A percentile compares a stretch with the other conserved stretches of the same genome.
phyloP scores from a whole-genome alignment of 2,113 vertebrate species.

The Chelonoidis abingdonii region DNA sequence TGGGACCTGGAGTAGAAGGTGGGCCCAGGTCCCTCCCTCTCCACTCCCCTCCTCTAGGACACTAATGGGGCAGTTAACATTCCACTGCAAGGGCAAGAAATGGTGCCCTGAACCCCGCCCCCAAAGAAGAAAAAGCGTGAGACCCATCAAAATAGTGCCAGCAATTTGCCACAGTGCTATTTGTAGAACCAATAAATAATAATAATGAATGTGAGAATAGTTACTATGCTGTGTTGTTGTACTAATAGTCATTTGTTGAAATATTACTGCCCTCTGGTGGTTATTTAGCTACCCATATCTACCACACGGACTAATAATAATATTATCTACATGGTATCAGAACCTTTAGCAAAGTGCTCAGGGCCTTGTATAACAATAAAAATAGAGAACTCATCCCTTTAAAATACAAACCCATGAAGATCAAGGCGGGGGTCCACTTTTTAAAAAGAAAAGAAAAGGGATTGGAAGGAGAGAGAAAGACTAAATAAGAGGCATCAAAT shows the following conservation, averaged over 20 bases:
- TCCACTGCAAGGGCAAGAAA: no score
- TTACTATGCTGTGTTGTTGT: background rate
- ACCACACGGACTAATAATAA: fast-evolving
- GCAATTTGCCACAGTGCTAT: no score
- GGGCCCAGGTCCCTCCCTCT: no score
- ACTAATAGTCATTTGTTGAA: background rate
- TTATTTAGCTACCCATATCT: background rate
- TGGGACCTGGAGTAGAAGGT: no score
- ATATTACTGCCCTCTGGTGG: background rate
- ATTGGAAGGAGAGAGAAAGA: fast-evolving
- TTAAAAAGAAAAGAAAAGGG: fast-evolving
- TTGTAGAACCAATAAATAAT: no score
- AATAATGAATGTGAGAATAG: background rate
- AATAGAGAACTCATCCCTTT: background rate
- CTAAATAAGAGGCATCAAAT: background rate
- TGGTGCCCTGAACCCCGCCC: no score
- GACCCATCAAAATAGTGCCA: no score
- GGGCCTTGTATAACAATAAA: background rate
- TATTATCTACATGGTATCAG: background rate
- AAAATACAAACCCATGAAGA: background rate
- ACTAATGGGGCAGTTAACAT: no score
- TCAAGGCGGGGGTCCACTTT: fast-evolving
- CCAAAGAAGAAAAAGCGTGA: no score
- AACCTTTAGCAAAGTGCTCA: background rate
- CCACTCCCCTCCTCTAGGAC: no score